Evolutionary conservation across 2,888 invertebrate genomes (phyloP).

Genomic region (Hyalella azteca): DNA sequence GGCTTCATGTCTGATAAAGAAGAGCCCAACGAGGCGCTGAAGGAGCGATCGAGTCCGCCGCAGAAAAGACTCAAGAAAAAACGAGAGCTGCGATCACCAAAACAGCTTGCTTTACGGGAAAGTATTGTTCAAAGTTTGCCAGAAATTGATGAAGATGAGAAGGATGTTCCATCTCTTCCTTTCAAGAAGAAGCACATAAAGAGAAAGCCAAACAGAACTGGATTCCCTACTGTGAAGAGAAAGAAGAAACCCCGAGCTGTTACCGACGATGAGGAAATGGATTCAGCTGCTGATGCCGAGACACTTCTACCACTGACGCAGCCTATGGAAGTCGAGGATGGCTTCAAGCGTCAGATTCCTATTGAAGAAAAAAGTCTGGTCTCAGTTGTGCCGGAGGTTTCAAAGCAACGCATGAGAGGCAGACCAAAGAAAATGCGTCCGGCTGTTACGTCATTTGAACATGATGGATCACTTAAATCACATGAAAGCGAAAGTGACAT

Average conservation of each 20-base stretch:
- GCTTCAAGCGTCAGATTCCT: too few species aligned
- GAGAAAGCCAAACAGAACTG: constrained; percentile 83
- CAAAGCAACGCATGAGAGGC: constrained; percentile 48
- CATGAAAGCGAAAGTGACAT: too few species aligned
- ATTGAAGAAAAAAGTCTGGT: background rate
- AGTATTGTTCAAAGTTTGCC: constrained; percentile 39
- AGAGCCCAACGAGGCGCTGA: constrained; percentile 46
- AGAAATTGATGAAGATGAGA: constrained; percentile 43
- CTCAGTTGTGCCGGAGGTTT: background rate
- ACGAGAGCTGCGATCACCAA: constrained; percentile 61
- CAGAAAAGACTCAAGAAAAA: constrained; percentile 60
- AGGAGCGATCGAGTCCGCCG: constrained; percentile 32
- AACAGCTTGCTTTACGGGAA: constrained; percentile 60
- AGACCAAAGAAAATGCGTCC: constrained; percentile 49
- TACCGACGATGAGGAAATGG: background rate
- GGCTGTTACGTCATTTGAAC: too few species aligned
- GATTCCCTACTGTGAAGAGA: constrained; percentile 82
- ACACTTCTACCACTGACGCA: background rate
- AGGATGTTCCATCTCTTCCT: constrained; percentile 46
- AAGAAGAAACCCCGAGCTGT: constrained; percentile 64
- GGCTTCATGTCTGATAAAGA: constrained; percentile 58
- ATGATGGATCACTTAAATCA: too few species aligned
- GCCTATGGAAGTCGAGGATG: background rate
- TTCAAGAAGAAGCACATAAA: constrained; percentile 62
- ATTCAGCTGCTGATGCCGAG: background rate